Conservation (phyloP, 2,888 invertebrate genomes). For the Apamea sordens region DNA sequence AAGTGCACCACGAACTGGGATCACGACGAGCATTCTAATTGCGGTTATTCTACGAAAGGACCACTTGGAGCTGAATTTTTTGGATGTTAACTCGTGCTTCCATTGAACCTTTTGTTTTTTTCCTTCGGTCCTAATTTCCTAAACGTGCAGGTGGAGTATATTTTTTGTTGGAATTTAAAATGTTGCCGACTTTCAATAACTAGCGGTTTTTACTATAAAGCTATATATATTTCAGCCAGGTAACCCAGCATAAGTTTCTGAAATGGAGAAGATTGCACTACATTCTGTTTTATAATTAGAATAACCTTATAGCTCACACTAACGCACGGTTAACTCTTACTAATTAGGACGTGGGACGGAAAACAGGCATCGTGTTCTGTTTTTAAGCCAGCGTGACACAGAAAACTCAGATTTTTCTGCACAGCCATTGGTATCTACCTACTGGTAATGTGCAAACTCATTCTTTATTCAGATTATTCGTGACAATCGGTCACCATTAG, state of each 20-base stretch:
- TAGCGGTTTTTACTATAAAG: constrained; percentile 3
- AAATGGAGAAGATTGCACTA: constrained; percentile 6
- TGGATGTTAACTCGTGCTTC: constrained; percentile 35
- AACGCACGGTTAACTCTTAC: constrained; percentile 32
- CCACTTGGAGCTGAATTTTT: constrained; percentile 51
- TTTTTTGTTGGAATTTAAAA: constrained; percentile 17
- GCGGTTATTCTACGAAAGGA: constrained; percentile 72
- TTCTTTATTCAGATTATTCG: constrained; percentile 13
- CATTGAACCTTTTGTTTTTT: constrained; percentile 32
- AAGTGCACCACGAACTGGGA: constrained; percentile 79
- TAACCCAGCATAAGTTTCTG: not conserved
- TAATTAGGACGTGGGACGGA: constrained; percentile 30
- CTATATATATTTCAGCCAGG: not conserved
- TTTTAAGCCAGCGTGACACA: constrained; percentile 10
- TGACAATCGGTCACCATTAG: constrained; percentile 34
- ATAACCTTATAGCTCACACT: constrained; percentile 31
- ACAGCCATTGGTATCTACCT: not conserved
- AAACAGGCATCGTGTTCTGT: constrained; percentile 30
- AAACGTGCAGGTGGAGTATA: constrained; percentile 11
- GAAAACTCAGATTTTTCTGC: constrained; percentile 3
- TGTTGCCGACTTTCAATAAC: not conserved
- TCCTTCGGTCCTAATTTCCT: not conserved
- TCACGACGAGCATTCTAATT: constrained; percentile 82
- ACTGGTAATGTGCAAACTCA: constrained; percentile 3
- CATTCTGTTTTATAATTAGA: constrained; percentile 36